A percentile compares a stretch with the other conserved stretches of the same genome.
Conservation (phyloP, 2,113 vertebrate genomes). For the Ploceus nigricollis region DNA sequence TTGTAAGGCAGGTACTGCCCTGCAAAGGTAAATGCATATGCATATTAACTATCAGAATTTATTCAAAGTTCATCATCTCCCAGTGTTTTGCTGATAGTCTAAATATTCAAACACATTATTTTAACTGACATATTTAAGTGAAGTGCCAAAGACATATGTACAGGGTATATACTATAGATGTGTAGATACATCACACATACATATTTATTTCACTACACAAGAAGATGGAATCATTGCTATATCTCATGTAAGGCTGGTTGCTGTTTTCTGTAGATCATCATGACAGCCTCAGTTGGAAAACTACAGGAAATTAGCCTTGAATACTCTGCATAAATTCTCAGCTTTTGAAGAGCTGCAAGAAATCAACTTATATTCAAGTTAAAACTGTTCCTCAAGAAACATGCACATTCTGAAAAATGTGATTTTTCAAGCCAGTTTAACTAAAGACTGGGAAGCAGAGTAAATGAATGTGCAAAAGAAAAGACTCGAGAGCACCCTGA, state of each 20-base stretch:
- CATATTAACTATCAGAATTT: background rate
- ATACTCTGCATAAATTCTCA: background rate
- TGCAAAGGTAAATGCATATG: background rate
- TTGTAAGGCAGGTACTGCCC: background rate
- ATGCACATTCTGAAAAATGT: background rate
- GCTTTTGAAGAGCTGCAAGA: background rate
- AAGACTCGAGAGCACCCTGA: background rate
- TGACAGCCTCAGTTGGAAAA: background rate
- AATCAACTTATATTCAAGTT: background rate
- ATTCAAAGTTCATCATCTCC: background rate
- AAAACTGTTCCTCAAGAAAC: conserved; percentile 1
- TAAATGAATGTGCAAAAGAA: background rate
- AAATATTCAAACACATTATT: background rate
- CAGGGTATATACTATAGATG: background rate
- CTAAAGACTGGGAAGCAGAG: background rate
- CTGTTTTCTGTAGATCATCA: background rate
- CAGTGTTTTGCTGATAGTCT: background rate
- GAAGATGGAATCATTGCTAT: background rate
- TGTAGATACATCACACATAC: background rate
- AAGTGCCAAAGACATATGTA: background rate
- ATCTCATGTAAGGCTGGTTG: background rate
- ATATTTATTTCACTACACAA: background rate
- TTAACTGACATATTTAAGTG: background rate
- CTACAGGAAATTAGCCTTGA: background rate
- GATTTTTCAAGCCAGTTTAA: background rate